A percentile compares a stretch with the other conserved stretches of the same genome.
Evolutionary conservation across 2,888 invertebrate species (phyloP).

Genomic region (Cephus pulcher): DNA sequence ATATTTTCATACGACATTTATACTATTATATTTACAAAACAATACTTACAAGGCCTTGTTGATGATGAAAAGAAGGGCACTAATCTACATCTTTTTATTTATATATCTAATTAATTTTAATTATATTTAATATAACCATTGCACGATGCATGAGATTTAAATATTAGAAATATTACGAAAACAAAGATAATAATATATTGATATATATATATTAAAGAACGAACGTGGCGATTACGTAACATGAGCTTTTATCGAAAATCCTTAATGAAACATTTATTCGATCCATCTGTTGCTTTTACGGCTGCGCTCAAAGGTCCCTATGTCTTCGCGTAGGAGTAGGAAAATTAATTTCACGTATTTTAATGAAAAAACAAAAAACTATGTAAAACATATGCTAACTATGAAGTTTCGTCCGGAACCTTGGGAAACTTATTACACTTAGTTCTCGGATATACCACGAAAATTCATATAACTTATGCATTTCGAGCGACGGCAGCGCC

Average conservation of each 20-base stretch:
- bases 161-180: not conserved
- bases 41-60: not conserved
- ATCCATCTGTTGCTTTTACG: not conserved
- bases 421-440: not conserved
- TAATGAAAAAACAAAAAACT: not conserved
- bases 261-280: not conserved
- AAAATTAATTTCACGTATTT: not conserved
- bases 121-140: not conserved
- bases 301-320: not conserved
- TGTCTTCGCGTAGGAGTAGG: not conserved
- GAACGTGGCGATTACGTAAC: not conserved
- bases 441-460: not conserved
- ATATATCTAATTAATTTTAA: not conserved
- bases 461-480: not conserved
- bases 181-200: not conserved
- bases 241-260: not conserved
- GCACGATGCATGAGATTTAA: not conserved
- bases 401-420: not conserved
- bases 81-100: not conserved
- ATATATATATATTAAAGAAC: not conserved
- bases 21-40: not conserved
- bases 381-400: not conserved
- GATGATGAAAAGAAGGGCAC: not conserved
- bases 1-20: not conserved
- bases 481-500: not conserved